A percentile compares a stretch with the other conserved stretches of the same genome.
Evolutionary conservation across 2,797 vertebrate species (phyloP).

Genomic region (Astyanax mexicanus): DNA sequence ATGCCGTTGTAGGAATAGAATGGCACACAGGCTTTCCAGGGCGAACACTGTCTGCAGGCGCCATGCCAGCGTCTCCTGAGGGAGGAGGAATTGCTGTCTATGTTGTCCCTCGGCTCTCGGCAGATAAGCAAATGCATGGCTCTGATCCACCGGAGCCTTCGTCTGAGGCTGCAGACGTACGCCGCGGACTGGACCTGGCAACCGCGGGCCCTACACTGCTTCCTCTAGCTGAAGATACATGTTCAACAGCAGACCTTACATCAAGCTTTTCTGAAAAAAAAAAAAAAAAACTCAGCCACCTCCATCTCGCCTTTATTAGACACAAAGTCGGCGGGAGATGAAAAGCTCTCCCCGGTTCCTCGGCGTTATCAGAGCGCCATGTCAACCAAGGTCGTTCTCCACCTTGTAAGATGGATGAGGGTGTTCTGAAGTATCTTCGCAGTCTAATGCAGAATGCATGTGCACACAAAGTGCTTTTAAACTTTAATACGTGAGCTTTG

Average conservation of each 20-base stretch:
- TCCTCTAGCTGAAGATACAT: conserved; percentile 6
- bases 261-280: conserved; percentile 34
- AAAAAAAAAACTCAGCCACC: conserved; percentile 43
- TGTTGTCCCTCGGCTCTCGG: conserved; percentile 14
- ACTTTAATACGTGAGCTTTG: conserved; percentile 56
- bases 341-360: conserved; percentile 52
- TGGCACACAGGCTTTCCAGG: conserved; percentile 4
- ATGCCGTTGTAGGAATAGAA: conserved; percentile 1
- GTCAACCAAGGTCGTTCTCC: conserved; percentile 54
- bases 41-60: neutral
- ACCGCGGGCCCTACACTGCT: conserved; percentile 28
- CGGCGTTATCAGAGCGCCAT: conserved; percentile 46
- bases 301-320: conserved; percentile 43
- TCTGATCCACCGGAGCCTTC: conserved; percentile 31
- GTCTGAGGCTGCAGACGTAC: neutral
- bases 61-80: conserved; percentile 11
- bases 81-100: conserved; percentile 25
- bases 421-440: conserved; percentile 51
- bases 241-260: conserved; percentile 49
- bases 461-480: conserved; percentile 57
- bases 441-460: conserved; percentile 49
- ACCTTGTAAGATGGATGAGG: conserved; percentile 55
- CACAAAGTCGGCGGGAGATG: conserved; percentile 42
- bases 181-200: conserved; percentile 6
- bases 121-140: conserved; percentile 40